Evolutionary conservation across 2,888 invertebrate genomes (phyloP).

Genomic region (Ellobium chinense): DNA sequence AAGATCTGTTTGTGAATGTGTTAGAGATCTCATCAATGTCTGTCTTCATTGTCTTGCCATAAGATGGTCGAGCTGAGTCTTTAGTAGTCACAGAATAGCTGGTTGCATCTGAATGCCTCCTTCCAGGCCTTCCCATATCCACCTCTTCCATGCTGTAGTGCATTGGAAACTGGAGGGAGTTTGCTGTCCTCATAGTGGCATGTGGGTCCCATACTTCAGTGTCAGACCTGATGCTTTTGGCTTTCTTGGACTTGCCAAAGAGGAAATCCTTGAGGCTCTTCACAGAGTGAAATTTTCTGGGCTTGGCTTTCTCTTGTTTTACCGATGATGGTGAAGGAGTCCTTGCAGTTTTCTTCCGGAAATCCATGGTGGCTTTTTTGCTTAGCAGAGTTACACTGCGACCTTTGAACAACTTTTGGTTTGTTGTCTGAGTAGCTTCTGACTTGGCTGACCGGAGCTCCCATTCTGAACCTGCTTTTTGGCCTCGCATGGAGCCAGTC

Average conservation of each 20-base stretch:
- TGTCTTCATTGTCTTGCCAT: background rate
- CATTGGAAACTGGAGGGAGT: constrained; percentile 3
- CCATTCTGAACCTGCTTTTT: background rate
- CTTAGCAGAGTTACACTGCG: too few species aligned
- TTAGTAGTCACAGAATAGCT: background rate
- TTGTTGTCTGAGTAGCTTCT: too few species aligned
- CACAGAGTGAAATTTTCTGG: background rate
- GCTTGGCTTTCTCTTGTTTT: background rate
- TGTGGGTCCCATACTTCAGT: constrained; percentile 7
- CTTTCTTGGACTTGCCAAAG: constrained; percentile 12
- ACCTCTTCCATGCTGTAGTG: background rate
- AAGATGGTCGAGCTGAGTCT: background rate
- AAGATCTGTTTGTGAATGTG: background rate
- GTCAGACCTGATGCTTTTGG: background rate
- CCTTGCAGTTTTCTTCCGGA: background rate
- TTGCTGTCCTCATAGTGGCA: background rate
- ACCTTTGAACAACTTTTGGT: too few species aligned
- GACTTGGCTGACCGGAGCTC: too few species aligned
- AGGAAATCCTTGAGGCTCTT: constrained; percentile 4
- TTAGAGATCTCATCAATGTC: background rate
- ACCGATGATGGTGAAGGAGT: background rate
- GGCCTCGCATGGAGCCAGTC: too few species aligned
- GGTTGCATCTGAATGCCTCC: background rate
- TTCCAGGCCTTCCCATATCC: background rate
- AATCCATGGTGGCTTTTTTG: background rate